Conservation (phyloP, 2,888 invertebrate genomes). For the Pseudococcus longispinus region DNA sequence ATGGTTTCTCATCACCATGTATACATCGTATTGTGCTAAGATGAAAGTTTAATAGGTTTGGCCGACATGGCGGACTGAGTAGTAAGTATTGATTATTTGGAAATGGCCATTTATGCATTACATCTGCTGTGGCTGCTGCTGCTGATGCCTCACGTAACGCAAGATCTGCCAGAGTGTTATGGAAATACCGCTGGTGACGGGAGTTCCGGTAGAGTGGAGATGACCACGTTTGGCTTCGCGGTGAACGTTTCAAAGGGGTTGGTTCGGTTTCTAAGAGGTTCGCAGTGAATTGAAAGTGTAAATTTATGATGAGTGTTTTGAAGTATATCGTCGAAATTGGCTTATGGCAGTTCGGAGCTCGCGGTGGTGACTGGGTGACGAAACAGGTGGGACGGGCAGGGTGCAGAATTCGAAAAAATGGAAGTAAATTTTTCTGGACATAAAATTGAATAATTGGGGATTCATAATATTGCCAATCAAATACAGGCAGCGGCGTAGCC, state of each 20-base stretch:
- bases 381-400: too few species aligned
- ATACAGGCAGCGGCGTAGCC: too few species aligned
- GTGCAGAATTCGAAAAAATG: too few species aligned
- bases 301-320: background rate
- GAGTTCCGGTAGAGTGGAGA: background rate
- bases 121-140: too few species aligned
- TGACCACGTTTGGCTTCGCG: background rate
- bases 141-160: too few species aligned
- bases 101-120: background rate
- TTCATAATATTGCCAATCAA: too few species aligned
- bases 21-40: background rate
- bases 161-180: background rate
- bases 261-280: background rate
- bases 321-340: background rate
- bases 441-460: too few species aligned
- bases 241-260: background rate
- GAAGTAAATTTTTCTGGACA: too few species aligned
- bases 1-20: background rate
- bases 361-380: too few species aligned
- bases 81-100: background rate
- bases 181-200: background rate
- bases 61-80: background rate
- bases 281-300: background rate
- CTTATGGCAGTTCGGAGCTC: too few species aligned
- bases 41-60: background rate